Base-by-base conservation (phyloP, 2,888 invertebrate genomes). In the Steinernema hermaphroditum region DNA sequence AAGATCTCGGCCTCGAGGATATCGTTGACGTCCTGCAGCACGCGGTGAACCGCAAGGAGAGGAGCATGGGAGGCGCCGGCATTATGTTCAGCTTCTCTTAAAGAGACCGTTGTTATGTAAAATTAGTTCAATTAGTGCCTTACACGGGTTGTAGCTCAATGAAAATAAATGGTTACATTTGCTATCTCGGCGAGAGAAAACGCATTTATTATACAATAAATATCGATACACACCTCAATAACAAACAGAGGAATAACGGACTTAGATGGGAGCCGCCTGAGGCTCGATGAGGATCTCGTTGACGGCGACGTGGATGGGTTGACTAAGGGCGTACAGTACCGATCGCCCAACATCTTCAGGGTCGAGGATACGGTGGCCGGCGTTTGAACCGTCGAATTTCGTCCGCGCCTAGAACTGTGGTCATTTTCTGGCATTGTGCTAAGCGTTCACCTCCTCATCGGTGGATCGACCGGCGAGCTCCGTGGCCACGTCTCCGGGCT, bases 231-330 rank as follows among this genome's bases (percentile, higher is more conserved):
- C 37, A 37, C 4, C 37, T 37, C 37, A 12, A 37, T 37, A 37
- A 37, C 37, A 37, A 37, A n/a, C n/a, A n/a, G n/a, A n/a, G n/a
- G 9, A 46, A 46, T 24, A 62, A 62, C 4, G 4, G 37, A n/a
- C 2, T 74, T 70, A 81, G 49, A 83, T 81, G 0, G 81, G 81
- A 16, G 81, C 82, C 14, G 78, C 76, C 46, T 77, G 81, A 14
- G 88, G 88, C 74, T 88, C 87, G 27, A 88, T 85, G 0, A 88
- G 81, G 22, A 88, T 85, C 76, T 88, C 88, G 77, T 88, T 88
- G 72, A 88, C 79, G 2, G 85, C 87, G 2, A 87, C 87, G 77
- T 87, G 82, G 1, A 81, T 73, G 27, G 88, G 88, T 74, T 87
- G 87, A 0, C 86, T 80, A 4, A 85, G 83, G 16, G 88, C 88